Percentiles rank a stretch among this genome's conserved stretches.
phyloP scores from a whole-genome alignment of 64 coral and sea anemone genomes.

The Dendrophyllia cribrosa region DNA sequence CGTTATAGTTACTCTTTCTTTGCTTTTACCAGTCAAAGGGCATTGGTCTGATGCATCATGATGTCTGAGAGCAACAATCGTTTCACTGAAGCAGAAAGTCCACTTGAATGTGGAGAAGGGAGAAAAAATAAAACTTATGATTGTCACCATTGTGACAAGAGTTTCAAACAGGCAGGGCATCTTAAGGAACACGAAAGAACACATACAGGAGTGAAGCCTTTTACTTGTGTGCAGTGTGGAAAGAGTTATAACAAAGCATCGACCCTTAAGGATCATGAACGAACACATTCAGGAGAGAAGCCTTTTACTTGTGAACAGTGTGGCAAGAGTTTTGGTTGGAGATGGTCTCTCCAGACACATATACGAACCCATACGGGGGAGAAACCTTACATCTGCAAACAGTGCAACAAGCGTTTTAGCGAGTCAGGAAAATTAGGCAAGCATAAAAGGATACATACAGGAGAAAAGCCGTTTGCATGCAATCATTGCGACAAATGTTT shows the following conservation, averaged over 20 bases:
- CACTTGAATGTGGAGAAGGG: too few species aligned
- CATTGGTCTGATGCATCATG: too few species aligned
- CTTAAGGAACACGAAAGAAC: neutral
- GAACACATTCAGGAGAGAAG: neutral
- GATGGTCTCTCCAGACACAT: neutral
- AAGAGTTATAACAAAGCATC: neutral
- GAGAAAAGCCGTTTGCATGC: constrained; percentile 19
- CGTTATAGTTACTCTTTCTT: too few species aligned
- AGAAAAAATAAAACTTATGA: neutral
- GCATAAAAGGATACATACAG: constrained; percentile 8
- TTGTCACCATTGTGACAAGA: neutral
- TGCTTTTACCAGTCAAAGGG: too few species aligned
- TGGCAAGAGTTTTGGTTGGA: neutral
- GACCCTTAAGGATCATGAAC: neutral
- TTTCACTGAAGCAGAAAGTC: too few species aligned
- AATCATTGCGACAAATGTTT: neutral
- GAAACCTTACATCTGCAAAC: constrained; percentile 25
- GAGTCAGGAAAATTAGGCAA: neutral
- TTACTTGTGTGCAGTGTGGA: neutral
- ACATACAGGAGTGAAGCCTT: neutral
- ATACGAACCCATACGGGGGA: neutral
- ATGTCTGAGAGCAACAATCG: too few species aligned
- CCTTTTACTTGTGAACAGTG: neutral
- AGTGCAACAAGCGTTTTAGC: constrained; percentile 1
- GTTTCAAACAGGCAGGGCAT: neutral